Conservation (phyloP, 1,140 invertebrate species). For the Hypsibius dujardini region DNA sequence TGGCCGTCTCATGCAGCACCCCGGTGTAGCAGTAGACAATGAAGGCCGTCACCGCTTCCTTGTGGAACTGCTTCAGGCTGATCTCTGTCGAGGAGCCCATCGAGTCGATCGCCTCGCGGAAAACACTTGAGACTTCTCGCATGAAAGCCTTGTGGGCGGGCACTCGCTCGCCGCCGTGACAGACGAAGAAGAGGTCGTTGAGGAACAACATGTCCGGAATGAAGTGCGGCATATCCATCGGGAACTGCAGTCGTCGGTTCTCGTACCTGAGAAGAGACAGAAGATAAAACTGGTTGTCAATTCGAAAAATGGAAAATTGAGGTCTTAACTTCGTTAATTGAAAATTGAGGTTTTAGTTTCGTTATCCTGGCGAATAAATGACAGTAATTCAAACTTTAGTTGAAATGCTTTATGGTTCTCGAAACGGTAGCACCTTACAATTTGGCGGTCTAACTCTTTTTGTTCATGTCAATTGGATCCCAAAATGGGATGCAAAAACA, state of each 20-base stretch:
- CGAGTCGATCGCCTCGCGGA: not conserved
- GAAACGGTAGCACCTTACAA: no score
- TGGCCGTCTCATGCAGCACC: not conserved
- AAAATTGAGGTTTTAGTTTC: no score
- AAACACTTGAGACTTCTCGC: conserved; percentile 5
- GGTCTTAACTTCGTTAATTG: no score
- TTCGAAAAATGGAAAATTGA: no score
- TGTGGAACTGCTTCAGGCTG: not conserved
- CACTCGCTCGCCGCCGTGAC: not conserved
- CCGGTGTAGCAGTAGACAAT: not conserved
- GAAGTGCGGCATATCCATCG: not conserved
- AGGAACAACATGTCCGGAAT: conserved; percentile 1
- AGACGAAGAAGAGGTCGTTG: not conserved
- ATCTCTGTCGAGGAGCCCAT: not conserved
- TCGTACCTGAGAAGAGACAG: no score
- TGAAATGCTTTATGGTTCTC: no score
- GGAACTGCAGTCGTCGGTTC: not conserved
- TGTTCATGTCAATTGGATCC: no score
- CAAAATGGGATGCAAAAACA: no score
- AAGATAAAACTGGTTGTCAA: no score
- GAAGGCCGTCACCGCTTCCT: not conserved
- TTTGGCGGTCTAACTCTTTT: no score
- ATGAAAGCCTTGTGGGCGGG: conserved; percentile 5
- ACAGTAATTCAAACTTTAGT: no score
- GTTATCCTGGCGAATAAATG: no score